These are phyloP conservation scores for Allolobophora icterica DNA, from an alignment of 2,888 invertebrate species.

Conservation along the genomic window DNA sequence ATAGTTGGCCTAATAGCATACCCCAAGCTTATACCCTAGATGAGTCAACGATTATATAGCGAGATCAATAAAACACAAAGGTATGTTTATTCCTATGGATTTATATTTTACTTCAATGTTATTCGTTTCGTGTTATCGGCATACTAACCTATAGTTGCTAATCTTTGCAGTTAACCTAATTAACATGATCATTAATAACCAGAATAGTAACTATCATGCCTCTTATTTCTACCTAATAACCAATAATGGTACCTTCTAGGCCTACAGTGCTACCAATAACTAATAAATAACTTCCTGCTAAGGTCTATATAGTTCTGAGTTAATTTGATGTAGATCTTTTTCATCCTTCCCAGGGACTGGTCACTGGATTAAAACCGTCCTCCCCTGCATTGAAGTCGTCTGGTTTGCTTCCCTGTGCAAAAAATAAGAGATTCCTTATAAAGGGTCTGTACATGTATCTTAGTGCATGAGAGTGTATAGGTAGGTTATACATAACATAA, in stretches of 20 bases:
- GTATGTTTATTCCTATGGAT: too few species aligned
- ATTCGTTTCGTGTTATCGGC: neutral
- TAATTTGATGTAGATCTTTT: neutral
- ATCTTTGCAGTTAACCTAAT: neutral
- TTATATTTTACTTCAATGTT: too few species aligned
- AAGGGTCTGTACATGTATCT: neutral
- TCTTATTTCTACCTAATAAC: neutral
- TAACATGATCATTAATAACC: too few species aligned
- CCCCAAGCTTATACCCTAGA: too few species aligned
- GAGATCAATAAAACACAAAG: too few species aligned
- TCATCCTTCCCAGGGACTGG: conserved; percentile 24
- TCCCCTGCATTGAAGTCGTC: conserved; percentile 19
- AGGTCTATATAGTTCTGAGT: neutral
- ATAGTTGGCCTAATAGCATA: too few species aligned
- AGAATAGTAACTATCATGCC: too few species aligned
- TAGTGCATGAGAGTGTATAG: too few species aligned
- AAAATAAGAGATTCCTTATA: neutral
- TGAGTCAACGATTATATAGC: too few species aligned
- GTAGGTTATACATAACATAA: too few species aligned
- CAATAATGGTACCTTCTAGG: neutral
- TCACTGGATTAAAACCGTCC: neutral
- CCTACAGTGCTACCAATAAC: too few species aligned
- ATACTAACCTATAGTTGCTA: neutral
- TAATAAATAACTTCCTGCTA: neutral
- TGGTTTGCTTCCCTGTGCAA: neutral